Base-by-base conservation (phyloP, 2,797 vertebrate species). In the Siniperca obscura region DNA sequence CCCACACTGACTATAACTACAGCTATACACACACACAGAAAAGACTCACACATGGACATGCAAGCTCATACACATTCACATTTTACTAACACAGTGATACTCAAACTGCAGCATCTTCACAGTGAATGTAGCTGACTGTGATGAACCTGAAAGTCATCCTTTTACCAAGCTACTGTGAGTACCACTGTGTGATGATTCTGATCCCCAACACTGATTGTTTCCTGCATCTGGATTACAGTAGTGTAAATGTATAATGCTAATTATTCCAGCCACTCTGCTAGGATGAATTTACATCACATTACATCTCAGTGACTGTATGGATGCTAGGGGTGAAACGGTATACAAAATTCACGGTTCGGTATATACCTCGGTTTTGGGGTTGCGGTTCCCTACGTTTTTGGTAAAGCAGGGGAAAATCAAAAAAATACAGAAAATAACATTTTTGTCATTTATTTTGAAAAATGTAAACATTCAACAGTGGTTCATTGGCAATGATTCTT, bases 1-100 rank as follows among this genome's bases (percentile, higher is more conserved):
- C 90, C 93, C 86, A 89, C 78, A 91, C 89, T 88, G 86, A 91
- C 92, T 89, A 70, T 48, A 70, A 77, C 86, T 79, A 82, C 55
- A 70, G 57, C 69, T 67, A 40, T 7, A 74, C 69, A 73, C 59
- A 79, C 46, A 60, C 38, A 62, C 27, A 70, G 16, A 79, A 40
- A 34, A 8, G 11, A 78, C 25, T 69, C 5, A 56, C 14, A 70
- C 67, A 69, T 12, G 36, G 25, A 64, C 60, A 16, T 50, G 40
- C 56, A 40, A 12, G 44, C n/a, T 27, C 38, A 38, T 16, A 48
- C 68, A 68, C 30, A 52, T 6, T 16, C 38, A 34, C 30, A 60
- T 52, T 42, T 73, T 14, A 70, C 38, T 13, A 34, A 60, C 56
- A 74, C 76, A 82, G 60, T 61, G 67, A 64, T 70, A 55, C 67